These are phyloP conservation scores for Dolomedes plantarius DNA, from an alignment of 2,888 invertebrate genomes.

Conservation along the genomic window DNA sequence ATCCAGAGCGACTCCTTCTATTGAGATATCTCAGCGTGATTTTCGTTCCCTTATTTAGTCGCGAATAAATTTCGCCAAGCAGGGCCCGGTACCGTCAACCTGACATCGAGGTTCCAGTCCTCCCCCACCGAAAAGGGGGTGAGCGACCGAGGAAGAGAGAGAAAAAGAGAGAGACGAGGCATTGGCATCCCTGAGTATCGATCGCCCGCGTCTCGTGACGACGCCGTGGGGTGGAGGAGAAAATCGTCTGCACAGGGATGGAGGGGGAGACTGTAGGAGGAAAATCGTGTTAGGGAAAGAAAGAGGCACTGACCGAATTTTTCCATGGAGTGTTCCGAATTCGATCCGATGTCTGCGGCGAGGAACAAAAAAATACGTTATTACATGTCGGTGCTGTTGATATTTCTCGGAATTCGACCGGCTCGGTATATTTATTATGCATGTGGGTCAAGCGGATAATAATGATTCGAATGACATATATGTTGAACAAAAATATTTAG, in stretches of 20 bases:
- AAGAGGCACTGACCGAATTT: conserved; percentile 16
- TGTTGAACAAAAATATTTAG: too few relatives aligned
- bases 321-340: background rate
- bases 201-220: background rate
- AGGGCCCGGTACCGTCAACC: too few relatives aligned
- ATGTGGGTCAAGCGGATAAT: too few relatives aligned
- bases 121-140: conserved; percentile 28
- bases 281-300: background rate
- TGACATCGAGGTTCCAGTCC: background rate
- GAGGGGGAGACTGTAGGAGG: background rate
- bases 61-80: background rate
- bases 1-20: too few relatives aligned
- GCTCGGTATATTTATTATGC: too few relatives aligned
- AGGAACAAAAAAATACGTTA: background rate
- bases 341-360: background rate
- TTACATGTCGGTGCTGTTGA: too few relatives aligned
- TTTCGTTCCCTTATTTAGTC: background rate
- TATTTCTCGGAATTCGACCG: too few relatives aligned
- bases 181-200: conserved; percentile 24
- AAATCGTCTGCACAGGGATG: conserved; percentile 22
- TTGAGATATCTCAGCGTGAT: too few relatives aligned
- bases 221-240: background rate
- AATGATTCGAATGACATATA: too few relatives aligned
- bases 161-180: too few relatives aligned
- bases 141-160: conserved; percentile 40